phyloP scores from a whole-genome alignment of 2,797 vertebrate species.

The Lagocephalus sceleratus region DNA sequence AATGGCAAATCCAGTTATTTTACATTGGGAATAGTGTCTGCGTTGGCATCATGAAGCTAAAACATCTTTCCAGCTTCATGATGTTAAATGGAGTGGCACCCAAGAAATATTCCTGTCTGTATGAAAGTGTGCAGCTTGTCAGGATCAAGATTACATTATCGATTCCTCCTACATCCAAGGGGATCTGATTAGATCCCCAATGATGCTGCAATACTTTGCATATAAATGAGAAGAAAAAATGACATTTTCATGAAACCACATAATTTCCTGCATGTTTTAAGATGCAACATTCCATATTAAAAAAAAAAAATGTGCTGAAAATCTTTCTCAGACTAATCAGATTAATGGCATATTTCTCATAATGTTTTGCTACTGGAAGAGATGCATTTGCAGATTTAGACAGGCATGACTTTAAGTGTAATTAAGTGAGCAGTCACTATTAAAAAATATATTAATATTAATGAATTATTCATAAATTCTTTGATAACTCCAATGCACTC shows the following conservation, averaged over 20 bases:
- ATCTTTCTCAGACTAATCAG: no score
- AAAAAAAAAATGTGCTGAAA: no score
- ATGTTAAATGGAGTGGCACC: not conserved
- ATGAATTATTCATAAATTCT: no score
- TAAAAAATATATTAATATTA: no score
- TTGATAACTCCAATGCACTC: no score
- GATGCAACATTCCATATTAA: no score
- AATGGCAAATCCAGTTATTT: slow-evolving; percentile 2
- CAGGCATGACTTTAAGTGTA: not conserved
- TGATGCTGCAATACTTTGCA: slow-evolving; percentile 13
- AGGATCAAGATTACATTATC: not conserved
- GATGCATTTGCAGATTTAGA: not conserved
- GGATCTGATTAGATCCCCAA: slow-evolving; percentile 9
- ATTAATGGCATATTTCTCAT: no score
- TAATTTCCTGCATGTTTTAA: no score
- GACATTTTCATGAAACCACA: not conserved
- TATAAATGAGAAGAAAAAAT: slow-evolving; percentile 2
- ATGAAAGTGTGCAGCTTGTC: not conserved
- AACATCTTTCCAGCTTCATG: not conserved
- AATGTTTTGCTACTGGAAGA: no score
- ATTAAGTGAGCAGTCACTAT: no score
- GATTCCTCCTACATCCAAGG: slow-evolving; percentile 3
- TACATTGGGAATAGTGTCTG: not conserved
- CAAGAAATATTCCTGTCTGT: not conserved
- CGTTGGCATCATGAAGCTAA: not conserved